Evolutionary conservation across 2,113 vertebrate genomes (phyloP), one percentile per base, ranked within the genome.

Genomic region (Ageneiosus marmoratus): DNA sequence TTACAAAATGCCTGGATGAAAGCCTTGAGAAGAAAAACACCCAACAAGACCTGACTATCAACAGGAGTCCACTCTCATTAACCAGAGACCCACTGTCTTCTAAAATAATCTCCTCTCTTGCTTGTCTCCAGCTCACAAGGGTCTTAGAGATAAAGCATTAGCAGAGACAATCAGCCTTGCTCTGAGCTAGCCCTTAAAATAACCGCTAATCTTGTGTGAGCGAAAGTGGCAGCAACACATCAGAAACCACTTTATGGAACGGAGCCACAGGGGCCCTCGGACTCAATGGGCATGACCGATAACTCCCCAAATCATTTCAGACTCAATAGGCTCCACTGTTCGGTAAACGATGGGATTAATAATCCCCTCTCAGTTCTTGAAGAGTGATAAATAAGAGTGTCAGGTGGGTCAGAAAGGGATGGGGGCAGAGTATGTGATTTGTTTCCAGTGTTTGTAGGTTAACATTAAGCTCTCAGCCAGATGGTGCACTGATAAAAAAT

Each of bases 61-160:
- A 90, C 89, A 91, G 91, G 88, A 91, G 89, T 80, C 86, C 89
- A 88, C 92, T 91, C 88, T 91, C 88, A 87, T 93, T 93, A 91
- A 90, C 86, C 90, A 89, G 90, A 88, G 81, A 73, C 84, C 46
- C 87, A 90, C 88, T 90, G 89, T 91, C 90, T 91, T 90, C 69
- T 67, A 0, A 70, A 87, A 88, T 92, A 93, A 93, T 92, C 91
- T 91, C 89, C 75, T 84, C 46, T 87, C 87, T 77, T 86, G 34
- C 87, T 88, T 79, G 63, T 87, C 72, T 83, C 55, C 37, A 37
- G 60, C 87, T 89, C 87, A 79, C 82, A 83, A 60, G 85, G 84
- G 84, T 85, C 77, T 74, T 86, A 84, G 78, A 87, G 86, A 86
- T 86, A 88, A 63, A 89, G 87, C 90, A 86, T 80, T 80, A 86